Conservation (phyloP, 2,888 invertebrate species). For the Aporophyla lueneburgensis region DNA sequence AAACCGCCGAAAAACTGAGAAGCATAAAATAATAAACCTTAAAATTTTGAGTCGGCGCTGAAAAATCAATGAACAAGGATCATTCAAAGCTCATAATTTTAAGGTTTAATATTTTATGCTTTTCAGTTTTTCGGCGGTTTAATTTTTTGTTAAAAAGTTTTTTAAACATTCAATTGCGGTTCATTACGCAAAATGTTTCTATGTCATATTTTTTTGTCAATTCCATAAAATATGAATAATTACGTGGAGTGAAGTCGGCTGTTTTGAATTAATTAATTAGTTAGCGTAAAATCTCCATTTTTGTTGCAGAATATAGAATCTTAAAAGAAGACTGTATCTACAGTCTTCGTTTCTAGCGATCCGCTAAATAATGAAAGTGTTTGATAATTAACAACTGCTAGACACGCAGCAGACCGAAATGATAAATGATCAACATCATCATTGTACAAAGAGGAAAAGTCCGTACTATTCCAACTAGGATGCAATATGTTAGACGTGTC, state of each 20-base stretch:
- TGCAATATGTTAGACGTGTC: constrained; percentile 9
- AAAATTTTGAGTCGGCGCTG: too few relatives aligned
- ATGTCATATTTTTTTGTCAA: constrained; percentile 4
- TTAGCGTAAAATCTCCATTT: constrained; percentile 20
- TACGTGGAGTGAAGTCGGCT: constrained; percentile 5
- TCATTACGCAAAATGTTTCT: constrained; percentile 3
- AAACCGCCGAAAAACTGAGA: too few relatives aligned
- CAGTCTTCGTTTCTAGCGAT: constrained; percentile 11
- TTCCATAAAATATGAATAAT: constrained; percentile 15
- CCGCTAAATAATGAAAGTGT: constrained; percentile 65
- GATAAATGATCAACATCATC: constrained; percentile 32
- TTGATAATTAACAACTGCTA: constrained; percentile 53
- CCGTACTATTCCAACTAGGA: constrained; percentile 2
- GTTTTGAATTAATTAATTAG: constrained; percentile 22
- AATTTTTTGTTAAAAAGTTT: too few relatives aligned
- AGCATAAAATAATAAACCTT: too few relatives aligned
- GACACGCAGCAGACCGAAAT: constrained; percentile 41
- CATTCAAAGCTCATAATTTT: too few relatives aligned
- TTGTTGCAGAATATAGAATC: constrained; percentile 22
- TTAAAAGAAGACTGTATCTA: constrained; percentile 26
- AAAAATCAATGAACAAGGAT: too few relatives aligned
- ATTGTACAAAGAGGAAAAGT: constrained; percentile 33
- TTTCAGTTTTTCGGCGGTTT: too few relatives aligned
- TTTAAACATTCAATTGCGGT: constrained; percentile 17
- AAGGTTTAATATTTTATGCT: too few relatives aligned